Base-by-base conservation (phyloP, 2,888 invertebrate species). In the Xestia rhomboidea region DNA sequence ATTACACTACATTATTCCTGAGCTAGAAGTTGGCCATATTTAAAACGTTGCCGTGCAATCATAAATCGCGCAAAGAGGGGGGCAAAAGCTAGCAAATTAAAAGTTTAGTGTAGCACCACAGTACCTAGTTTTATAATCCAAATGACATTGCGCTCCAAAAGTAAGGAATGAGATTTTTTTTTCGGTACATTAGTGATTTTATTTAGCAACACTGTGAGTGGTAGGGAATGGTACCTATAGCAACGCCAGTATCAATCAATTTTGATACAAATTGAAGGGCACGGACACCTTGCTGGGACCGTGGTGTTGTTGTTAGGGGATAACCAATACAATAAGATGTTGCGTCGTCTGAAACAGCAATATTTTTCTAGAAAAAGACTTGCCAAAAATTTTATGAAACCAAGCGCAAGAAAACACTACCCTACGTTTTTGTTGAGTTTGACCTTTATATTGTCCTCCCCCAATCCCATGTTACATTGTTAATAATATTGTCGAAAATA, bases 241-340 rank as follows among this genome's bases (percentile, higher is more conserved):
- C 10, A 64, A 34, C n/a, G 63, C 21, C 54, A 63, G 34, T 10
- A 30, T 70, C 44, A 63, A 63, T 78, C 63, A 54, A 30, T 78
- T 30, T 62, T 69, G 79, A 78, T 63, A 70, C 63, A 79, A 77
- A 77, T 79, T 77, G 46, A 77, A 38, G 38, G n/a, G 15, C 10
- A 30, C 77, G 64, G 78, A 38, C 11, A 30, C 18, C 46, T 51
- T 11, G 44, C 41, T 34, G 24, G 38, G n/a, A n/a, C 21, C 46
- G 24, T 77, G 46, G n/a, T 46, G 15, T 51, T 63, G 30, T 24
- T 41, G 18, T 64, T 41, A 21, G n/a, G 24, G 18, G 63, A 41
- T 8, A 41, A 41, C 38, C 8, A 64, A 64, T 18, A 34, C 62
- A 62, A 34, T 34, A 62, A 62, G 21, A 30, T 2, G 21, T 30